Conservation (phyloP, 1,140 invertebrate species). For the Neodiprion virginianus region DNA sequence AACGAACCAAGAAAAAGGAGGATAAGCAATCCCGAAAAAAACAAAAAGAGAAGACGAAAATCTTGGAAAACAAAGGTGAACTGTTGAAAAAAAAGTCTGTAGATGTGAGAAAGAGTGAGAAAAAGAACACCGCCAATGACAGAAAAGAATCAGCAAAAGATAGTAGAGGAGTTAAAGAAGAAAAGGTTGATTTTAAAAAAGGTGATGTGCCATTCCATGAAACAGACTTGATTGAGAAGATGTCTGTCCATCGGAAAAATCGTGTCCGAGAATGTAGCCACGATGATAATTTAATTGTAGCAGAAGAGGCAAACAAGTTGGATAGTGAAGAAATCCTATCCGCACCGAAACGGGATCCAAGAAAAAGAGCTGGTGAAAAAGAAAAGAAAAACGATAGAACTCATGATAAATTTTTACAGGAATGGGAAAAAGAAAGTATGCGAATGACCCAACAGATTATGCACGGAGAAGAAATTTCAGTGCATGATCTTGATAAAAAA, state of each 20-base stretch:
- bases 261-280: not conserved
- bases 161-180: not conserved
- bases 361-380: constrained; percentile 19
- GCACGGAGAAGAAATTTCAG: constrained; percentile 29
- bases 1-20: constrained; percentile 25
- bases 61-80: not conserved
- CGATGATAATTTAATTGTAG: not conserved
- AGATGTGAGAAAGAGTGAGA: not conserved
- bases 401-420: constrained; percentile 30
- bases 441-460: constrained; percentile 25
- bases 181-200: not conserved
- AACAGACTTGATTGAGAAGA: not conserved
- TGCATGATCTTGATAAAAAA: not conserved
- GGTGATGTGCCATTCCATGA: not conserved
- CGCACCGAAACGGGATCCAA: not conserved
- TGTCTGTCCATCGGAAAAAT: not conserved
- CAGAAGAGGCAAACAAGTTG: not conserved
- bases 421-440: constrained; percentile 34
- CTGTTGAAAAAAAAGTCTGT: not conserved
- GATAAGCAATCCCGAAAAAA: constrained; percentile 14
- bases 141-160: not conserved
- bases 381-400: constrained; percentile 27
- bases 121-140: not conserved
- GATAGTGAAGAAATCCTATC: not conserved
- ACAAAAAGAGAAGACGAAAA: not conserved